Conservation (phyloP, 2,888 invertebrate species). For the Eustalomyia histrio region DNA sequence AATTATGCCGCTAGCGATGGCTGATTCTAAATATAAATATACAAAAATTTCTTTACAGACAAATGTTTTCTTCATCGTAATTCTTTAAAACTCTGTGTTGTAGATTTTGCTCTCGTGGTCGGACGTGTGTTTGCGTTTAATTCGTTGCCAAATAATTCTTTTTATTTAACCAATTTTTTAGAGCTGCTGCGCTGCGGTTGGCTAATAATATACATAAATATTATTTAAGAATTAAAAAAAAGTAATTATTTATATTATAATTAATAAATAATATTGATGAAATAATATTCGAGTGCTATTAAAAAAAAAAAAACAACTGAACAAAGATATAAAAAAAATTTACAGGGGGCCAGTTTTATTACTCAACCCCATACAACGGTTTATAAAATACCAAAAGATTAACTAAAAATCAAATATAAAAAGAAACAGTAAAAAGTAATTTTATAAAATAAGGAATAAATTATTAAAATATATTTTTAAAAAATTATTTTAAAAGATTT, state of each 20-base stretch:
- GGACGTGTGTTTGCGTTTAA: conserved; percentile 61
- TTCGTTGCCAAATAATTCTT: conserved; percentile 50
- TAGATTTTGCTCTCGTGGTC: conserved; percentile 68
- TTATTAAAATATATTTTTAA: background rate
- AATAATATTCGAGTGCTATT: conserved; percentile 26
- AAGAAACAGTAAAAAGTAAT: background rate
- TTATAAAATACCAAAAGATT: background rate
- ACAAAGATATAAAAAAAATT: conserved; percentile 33
- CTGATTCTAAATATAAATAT: conserved; percentile 61
- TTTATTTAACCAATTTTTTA: conserved; percentile 36
- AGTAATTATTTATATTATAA: conserved; percentile 32
- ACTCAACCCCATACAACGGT: conserved; percentile 17
- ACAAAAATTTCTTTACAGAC: conserved; percentile 40
- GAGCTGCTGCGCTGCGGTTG: conserved; percentile 69
- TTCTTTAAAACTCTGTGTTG: conserved; percentile 61
- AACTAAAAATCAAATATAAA: conserved; percentile 8
- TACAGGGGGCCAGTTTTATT: conserved; percentile 21
- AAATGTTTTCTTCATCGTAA: conserved; percentile 41
- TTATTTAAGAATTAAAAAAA: conserved; percentile 49
- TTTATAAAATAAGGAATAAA: background rate
- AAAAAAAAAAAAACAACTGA: conserved; percentile 25
- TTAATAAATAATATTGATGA: conserved; percentile 18
- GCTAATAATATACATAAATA: conserved; percentile 62
- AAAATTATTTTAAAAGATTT: background rate
- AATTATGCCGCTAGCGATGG: conserved; percentile 50